Evolutionary conservation across 2,888 invertebrate species (phyloP).

Genomic region (Tipula lateralis): DNA sequence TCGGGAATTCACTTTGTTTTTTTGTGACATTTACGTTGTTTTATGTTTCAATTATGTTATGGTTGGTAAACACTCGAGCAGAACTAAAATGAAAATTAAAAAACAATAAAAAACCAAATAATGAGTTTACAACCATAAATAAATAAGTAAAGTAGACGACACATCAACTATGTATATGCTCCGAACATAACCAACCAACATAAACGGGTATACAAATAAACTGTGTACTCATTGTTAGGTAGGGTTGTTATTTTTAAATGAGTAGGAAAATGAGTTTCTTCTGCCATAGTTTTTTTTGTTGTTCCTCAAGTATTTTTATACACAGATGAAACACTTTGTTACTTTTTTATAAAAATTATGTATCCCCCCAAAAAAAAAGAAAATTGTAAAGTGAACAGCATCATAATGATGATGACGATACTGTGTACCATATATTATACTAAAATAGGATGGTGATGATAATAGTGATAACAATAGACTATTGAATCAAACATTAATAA

Average conservation of each 20-base stretch:
- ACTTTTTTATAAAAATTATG: not conserved
- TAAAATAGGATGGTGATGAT: not conserved
- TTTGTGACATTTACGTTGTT: not conserved
- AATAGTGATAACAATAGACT: not conserved
- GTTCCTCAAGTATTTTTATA: no score
- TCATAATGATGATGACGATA: not conserved
- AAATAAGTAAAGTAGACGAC: not conserved
- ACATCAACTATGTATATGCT: not conserved
- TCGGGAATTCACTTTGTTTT: not conserved
- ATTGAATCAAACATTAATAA: conserved; percentile 24
- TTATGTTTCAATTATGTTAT: conserved; percentile 24
- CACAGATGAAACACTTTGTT: not conserved
- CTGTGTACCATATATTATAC: not conserved
- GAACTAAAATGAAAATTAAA: no score
- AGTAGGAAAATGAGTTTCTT: not conserved
- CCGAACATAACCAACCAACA: not conserved
- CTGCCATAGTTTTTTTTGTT: no score
- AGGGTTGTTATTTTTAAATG: conserved; percentile 24
- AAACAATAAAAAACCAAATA: not conserved
- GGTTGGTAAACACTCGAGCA: not conserved
- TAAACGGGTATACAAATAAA: not conserved
- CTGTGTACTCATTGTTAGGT: not conserved
- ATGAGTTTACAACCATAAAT: not conserved
- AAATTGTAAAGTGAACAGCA: not conserved
- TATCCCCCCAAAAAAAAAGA: not conserved